Conservation (phyloP, 37 sponge, comb jelly and placozoan genomes). For the Aphrocallistes beatrix region DNA sequence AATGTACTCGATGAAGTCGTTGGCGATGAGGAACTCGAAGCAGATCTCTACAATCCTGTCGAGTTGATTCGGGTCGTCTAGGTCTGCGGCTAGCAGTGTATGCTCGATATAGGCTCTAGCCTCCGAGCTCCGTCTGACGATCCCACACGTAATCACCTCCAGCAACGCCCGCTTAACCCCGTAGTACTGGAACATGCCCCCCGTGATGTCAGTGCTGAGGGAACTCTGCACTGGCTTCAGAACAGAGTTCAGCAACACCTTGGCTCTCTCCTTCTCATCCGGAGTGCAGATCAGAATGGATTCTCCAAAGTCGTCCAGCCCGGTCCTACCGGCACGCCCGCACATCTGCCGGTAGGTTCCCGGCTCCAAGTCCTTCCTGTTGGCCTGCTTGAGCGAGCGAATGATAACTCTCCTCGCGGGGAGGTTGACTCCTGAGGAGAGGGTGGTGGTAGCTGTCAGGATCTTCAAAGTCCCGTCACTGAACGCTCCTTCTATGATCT, state of each 20-base stretch:
- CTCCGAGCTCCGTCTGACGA: constrained; percentile 35
- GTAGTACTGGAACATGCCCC: neutral
- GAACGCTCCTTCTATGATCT: constrained; percentile 82
- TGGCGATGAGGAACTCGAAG: constrained; percentile 48
- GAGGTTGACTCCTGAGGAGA: constrained; percentile 93
- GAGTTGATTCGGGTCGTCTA: constrained; percentile 24
- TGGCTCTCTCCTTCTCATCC: constrained; percentile 50
- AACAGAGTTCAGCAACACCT: constrained; percentile 41
- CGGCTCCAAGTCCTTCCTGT: neutral
- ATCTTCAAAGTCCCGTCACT: constrained; percentile 49
- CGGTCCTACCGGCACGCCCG: constrained; percentile 94
- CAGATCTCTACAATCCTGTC: constrained; percentile 23
- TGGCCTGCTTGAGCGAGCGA: constrained; percentile 62
- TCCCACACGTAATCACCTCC: constrained; percentile 75
- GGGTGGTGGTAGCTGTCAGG: constrained; percentile 88
- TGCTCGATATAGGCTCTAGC: constrained; percentile 46
- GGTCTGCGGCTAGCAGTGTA: constrained; percentile 76
- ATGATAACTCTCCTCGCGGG: constrained; percentile 92
- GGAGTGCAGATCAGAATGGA: constrained; percentile 85
- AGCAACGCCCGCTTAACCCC: constrained; percentile 87
- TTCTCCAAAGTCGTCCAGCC: constrained; percentile 81
- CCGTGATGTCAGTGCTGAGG: neutral
- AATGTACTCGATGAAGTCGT: constrained; percentile 59
- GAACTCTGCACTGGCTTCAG: constrained; percentile 76
- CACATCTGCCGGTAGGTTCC: constrained; percentile 87